A percentile compares a stretch with the other conserved stretches of the same genome.
These are phyloP conservation scores for Notospermus geniculatus DNA, from an alignment of 1,140 invertebrate genomes.

Conservation along the genomic window DNA sequence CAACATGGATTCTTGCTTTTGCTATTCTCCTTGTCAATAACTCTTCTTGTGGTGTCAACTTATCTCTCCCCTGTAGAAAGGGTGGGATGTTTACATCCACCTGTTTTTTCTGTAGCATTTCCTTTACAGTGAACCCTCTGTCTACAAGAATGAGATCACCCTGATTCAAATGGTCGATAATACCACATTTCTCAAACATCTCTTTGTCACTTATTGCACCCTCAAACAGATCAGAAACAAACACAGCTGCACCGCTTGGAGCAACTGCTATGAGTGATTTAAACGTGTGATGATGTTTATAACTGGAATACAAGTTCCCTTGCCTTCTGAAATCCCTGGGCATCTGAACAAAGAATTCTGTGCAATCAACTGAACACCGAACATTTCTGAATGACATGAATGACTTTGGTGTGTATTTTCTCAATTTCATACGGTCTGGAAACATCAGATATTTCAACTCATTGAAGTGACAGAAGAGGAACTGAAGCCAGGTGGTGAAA, in stretches of 20 bases:
- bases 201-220: background rate
- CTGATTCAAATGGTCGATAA: background rate
- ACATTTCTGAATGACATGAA: too few species aligned
- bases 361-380: too few species aligned
- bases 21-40: too few species aligned
- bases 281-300: slow-evolving; percentile 1
- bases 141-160: background rate
- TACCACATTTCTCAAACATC: slow-evolving; percentile 1
- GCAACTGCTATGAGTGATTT: background rate
- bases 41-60: too few species aligned
- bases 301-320: background rate
- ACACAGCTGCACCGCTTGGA: too few species aligned
- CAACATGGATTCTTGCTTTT: too few species aligned
- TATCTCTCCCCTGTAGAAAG: slow-evolving; percentile 1
- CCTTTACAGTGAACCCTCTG: background rate
- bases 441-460: background rate
- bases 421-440: background rate
- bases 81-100: too few species aligned
- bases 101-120: background rate
- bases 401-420: background rate
- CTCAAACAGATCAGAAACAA: background rate
- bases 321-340: background rate
- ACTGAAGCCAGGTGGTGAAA: background rate
- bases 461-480: slow-evolving; percentile 1
- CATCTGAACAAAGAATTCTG: too few species aligned